Evolutionary conservation across 2,888 invertebrate genomes (phyloP).

Genomic region (Aleiodes alternator): DNA sequence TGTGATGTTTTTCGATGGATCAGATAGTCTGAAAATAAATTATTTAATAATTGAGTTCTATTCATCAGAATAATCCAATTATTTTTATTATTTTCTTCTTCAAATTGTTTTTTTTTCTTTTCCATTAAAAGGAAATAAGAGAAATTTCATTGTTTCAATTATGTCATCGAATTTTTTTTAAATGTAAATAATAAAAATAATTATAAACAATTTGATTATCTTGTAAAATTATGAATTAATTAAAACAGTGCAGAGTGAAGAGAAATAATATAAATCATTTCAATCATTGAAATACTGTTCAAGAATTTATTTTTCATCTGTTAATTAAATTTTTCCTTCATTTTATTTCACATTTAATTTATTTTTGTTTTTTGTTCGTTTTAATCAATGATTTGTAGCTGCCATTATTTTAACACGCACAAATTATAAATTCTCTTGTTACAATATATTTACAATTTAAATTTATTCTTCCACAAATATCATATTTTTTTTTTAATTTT

Average conservation of each 20-base stretch:
- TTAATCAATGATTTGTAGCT: background rate
- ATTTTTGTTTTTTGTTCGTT: conserved; percentile 2
- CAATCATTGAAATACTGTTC: conserved; percentile 43
- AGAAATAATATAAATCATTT: background rate
- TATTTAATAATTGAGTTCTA: background rate
- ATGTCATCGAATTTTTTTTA: too few relatives aligned
- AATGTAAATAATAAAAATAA: background rate
- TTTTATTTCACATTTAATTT: conserved; percentile 38
- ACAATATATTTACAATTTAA: conserved; percentile 51
- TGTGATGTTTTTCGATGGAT: conserved; percentile 1
- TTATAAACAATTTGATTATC: background rate
- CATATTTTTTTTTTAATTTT: conserved; percentile 12
- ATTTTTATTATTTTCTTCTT: too few relatives aligned
- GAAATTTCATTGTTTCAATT: too few relatives aligned
- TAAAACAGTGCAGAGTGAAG: conserved; percentile 17
- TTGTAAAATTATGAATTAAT: background rate
- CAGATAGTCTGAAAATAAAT: conserved; percentile 15
- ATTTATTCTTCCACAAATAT: conserved; percentile 27
- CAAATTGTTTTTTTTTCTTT: too few relatives aligned
- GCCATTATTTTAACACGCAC: background rate
- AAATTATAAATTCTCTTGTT: conserved; percentile 23
- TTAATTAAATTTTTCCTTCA: conserved; percentile 21
- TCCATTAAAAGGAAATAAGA: too few relatives aligned
- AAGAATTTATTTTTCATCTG: conserved; percentile 40
- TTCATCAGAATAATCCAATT: background rate